Conservation (phyloP, 2,797 vertebrate species). For the Clarias laeviceps region DNA sequence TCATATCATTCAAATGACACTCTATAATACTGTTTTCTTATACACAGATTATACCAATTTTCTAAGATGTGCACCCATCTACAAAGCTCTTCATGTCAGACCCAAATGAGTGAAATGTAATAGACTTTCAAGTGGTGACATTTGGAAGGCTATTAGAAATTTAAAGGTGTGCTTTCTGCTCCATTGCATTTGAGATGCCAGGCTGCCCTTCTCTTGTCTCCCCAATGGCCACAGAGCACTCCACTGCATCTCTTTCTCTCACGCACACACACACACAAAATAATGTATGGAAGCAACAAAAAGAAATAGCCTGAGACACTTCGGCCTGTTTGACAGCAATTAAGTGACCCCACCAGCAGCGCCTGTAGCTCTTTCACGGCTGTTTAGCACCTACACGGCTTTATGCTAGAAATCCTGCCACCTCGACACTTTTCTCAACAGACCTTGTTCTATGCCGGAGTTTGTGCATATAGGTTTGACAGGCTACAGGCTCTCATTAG, state of each 20-base stretch:
- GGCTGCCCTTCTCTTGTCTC: constrained; percentile 43
- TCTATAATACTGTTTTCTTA: neutral
- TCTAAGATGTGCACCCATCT: constrained; percentile 1
- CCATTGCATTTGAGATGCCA: constrained; percentile 48
- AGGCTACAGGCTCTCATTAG: constrained; percentile 50
- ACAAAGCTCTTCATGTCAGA: constrained; percentile 26
- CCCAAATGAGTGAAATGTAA: constrained; percentile 36
- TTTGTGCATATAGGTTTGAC: constrained; percentile 32
- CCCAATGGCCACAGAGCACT: constrained; percentile 33
- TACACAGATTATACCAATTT: neutral
- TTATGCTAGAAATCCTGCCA: constrained; percentile 15
- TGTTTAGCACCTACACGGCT: constrained; percentile 17
- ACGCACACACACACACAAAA: constrained; percentile 15
- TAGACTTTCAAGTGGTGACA: constrained; percentile 56
- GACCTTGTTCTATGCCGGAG: constrained; percentile 9
- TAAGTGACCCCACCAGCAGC: constrained; percentile 14
- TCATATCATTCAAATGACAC: neutral
- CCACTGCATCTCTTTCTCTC: neutral
- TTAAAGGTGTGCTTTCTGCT: constrained; percentile 47
- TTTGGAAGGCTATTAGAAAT: constrained; percentile 53
- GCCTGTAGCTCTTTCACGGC: constrained; percentile 13
- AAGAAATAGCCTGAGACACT: constrained; percentile 32
- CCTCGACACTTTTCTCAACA: constrained; percentile 45
- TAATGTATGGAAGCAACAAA: constrained; percentile 5
- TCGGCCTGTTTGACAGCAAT: constrained; percentile 27